Percentiles rank a stretch among this genome's conserved stretches.
These are phyloP conservation scores for Eupithecia vulgata DNA, from an alignment of 2,888 invertebrate species.

Conservation along the genomic window DNA sequence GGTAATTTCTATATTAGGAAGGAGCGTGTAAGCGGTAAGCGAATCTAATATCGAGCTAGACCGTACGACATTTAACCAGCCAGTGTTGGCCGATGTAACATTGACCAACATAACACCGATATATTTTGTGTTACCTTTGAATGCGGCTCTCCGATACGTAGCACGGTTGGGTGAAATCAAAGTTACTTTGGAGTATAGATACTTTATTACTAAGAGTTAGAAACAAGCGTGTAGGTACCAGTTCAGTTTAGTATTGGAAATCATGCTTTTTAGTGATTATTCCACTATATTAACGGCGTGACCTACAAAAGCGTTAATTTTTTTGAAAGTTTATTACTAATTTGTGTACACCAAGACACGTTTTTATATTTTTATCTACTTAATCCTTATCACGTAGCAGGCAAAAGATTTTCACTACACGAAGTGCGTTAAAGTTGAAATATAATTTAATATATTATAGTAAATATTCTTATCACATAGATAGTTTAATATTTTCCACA, in stretches of 20 bases:
- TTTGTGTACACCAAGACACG: constrained; percentile 73
- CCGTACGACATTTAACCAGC: constrained; percentile 71
- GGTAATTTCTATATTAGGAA: constrained; percentile 49
- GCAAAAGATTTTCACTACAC: constrained; percentile 73
- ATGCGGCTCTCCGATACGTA: constrained; percentile 75
- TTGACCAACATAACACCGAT: constrained; percentile 67
- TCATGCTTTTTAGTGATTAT: constrained; percentile 68
- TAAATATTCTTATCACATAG: constrained; percentile 61
- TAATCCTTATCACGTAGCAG: constrained; percentile 72
- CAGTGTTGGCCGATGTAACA: constrained; percentile 58
- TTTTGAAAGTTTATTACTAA: constrained; percentile 53
- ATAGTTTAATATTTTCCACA: constrained; percentile 42
- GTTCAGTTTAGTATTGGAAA: constrained; percentile 56
- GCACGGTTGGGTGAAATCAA: constrained; percentile 80
- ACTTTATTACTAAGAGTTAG: constrained; percentile 81
- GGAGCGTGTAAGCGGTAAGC: constrained; percentile 73
- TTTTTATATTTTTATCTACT: constrained; percentile 58
- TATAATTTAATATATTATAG: constrained; percentile 55
- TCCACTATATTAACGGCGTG: constrained; percentile 66
- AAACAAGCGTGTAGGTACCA: constrained; percentile 72
- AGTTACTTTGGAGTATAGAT: constrained; percentile 82
- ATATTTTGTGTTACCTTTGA: constrained; percentile 74
- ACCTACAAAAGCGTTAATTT: constrained; percentile 71
- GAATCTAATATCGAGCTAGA: constrained; percentile 73
- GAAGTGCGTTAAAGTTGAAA: constrained; percentile 70